Base-by-base conservation (phyloP, 2,113 vertebrate genomes). In the Laticauda laticaudata region DNA sequence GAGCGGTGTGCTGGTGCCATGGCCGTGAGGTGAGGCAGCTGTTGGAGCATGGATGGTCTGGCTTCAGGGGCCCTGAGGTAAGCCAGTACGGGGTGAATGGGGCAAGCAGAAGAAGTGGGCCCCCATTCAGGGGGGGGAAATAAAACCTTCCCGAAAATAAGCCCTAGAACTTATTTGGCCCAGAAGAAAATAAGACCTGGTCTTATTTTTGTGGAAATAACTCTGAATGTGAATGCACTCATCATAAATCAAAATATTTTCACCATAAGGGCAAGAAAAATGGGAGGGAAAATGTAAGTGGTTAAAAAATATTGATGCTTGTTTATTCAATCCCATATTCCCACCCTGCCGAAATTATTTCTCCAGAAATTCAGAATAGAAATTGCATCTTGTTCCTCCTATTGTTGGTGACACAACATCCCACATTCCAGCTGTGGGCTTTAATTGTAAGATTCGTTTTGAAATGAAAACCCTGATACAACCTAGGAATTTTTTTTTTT, bases 371-470 rank as follows among this genome's bases (percentile, higher is more conserved):
- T 81, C 10, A 4, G 0, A 11, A 48, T 23, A 26, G 75, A 94
- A 90, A 88, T 39, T 89, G 51, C 1, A 7, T 24, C 92, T 92
- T 87, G 86, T n/a, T 51, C 57, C 3, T 4, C 89, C 45, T 48
- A 90, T 90, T 64, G 56, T 64, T 93, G 69, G 45, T 21, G 18
- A 8, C 15, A 90, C 88, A 89, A 23, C 55, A 23, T 54, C 64
- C 43, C 92, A 6, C 29, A 90, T 92, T 95, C 93, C 69, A 93
- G 12, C 18, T 89, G 1, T 34, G 10, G 21, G 6, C 59, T 45
- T 26, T n/a, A 87, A 15, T 51, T 34, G 2, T 64, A 51, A 90
- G 26, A 92, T 94, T 88, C 87, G 90, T 88, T 93, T 53, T 92
- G 39, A 90, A 86, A 51, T 86, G 89, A 93, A 93, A 94, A 90